Evolutionary conservation across 2,797 vertebrate species (phyloP).

Genomic region (Leptatherina wallacei): DNA sequence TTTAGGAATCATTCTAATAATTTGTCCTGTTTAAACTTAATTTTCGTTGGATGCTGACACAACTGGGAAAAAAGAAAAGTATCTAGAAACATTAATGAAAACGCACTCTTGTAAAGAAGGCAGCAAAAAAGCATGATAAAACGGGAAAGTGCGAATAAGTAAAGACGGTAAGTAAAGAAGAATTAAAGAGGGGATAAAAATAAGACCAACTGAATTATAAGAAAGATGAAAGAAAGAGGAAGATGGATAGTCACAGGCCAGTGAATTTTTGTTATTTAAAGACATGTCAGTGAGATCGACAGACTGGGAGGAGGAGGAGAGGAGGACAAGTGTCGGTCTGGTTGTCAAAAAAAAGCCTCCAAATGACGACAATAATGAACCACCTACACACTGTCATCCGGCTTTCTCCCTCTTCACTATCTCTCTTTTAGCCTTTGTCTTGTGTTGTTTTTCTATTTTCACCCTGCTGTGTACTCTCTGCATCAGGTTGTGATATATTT

Average conservation of each 20-base stretch:
- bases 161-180: not conserved
- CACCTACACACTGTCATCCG: slow-evolving; percentile 74
- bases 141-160: not conserved
- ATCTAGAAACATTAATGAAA: too few relatives aligned
- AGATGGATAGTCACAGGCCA: slow-evolving; percentile 26
- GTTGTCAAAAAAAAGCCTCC: slow-evolving; percentile 77
- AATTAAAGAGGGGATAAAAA: not conserved
- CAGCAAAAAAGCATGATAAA: not conserved
- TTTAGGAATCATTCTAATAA: not conserved
- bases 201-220: not conserved
- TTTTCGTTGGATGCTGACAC: not conserved
- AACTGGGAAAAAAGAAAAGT: not conserved
- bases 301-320: slow-evolving; percentile 60
- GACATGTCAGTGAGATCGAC: slow-evolving; percentile 62
- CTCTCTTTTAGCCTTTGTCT: slow-evolving; percentile 52
- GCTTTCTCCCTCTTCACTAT: slow-evolving; percentile 50
- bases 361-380: slow-evolving; percentile 73
- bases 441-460: not conserved
- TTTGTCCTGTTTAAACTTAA: not conserved
- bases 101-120: too few relatives aligned
- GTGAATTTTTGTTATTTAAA: slow-evolving; percentile 72
- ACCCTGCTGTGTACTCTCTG: slow-evolving; percentile 31
- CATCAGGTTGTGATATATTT: slow-evolving; percentile 40
- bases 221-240: not conserved
- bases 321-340: slow-evolving; percentile 69